Base-by-base conservation (phyloP, 2,888 invertebrate species). In the Coenonympha arcania region DNA sequence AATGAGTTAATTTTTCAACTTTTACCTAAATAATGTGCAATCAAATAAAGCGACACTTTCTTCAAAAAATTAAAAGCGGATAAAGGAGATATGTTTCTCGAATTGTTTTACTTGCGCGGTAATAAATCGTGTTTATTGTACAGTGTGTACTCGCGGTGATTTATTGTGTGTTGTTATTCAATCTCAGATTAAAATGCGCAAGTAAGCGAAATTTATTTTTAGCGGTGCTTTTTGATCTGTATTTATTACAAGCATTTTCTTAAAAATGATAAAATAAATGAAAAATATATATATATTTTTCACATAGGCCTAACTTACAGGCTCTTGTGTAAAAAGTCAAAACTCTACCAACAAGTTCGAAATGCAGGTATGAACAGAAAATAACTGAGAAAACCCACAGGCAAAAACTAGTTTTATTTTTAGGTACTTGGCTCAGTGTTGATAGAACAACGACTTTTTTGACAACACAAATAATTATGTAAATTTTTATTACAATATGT, bases 161-260 rank as follows among this genome's bases (percentile, higher is more conserved):
- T 65, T 63, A 60, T 54, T 47, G 48, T 55, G 41, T 24, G 39
- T 47, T 43, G 59, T 68, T 66, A 62, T 61, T 68, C 61, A 65
- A 68, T 63, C 62, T 40, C 16, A 26, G 39, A 40, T 40, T 24
- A 16, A 40, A 36, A 36, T 36, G 20, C 19, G 19, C 36, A 11
- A n/a, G 19, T 5, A 40, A 16, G 24, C 24, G 24, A 40, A 40
- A 40, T 24, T 40, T n/a, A n/a, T n/a, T 16, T 16, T 0, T 4
- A 16, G 39, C 39, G 24, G 16, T 11, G 9, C 24, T 13, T 40
- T 26, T 26, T n/a, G 36, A 40, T n/a, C n/a, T 16, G 24, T 40
- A n/a, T 40, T 24, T 24, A 9, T 24, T 26, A 15, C 4, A 40
- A 5, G 22, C 16, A 5, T 3, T 36, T 20, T 20, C 11, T 6